Conservation (phyloP, 2,113 vertebrate genomes). For the Eclectus roratus region DNA sequence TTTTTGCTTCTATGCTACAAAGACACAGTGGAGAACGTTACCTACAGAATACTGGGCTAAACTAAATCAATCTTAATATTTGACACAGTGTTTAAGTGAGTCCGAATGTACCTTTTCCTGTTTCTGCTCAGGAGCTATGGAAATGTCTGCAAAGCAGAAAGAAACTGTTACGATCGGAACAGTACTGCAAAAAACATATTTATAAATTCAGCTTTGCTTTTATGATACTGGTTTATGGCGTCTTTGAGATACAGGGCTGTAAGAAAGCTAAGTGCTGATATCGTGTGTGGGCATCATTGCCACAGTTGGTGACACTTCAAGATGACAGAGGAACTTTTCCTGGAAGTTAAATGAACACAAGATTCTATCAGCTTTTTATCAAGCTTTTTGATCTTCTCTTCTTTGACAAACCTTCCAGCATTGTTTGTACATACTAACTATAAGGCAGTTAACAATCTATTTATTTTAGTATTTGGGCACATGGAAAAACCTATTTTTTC, state of each 20-base stretch:
- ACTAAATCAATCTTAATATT: not conserved
- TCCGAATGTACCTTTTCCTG: not conserved
- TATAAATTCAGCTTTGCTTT: not conserved
- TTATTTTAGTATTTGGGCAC: not conserved
- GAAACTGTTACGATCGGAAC: not conserved
- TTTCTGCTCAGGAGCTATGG: not conserved
- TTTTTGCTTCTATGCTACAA: not conserved
- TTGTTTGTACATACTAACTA: accelerated
- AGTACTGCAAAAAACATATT: not conserved
- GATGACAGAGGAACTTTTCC: not conserved
- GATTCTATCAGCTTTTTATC: not conserved
- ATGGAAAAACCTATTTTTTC: not conserved
- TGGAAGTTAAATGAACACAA: not conserved
- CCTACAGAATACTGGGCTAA: not conserved
- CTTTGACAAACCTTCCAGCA: not conserved
- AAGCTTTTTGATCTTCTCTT: not conserved
- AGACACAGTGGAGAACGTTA: not conserved
- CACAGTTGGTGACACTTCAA: not conserved
- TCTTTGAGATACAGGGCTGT: not conserved
- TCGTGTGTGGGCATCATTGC: not conserved
- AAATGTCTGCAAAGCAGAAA: not conserved
- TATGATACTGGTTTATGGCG: not conserved
- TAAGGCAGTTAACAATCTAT: not conserved
- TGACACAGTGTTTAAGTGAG: not conserved
- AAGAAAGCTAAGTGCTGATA: not conserved